phyloP scores from a whole-genome alignment of 2,797 vertebrate genomes.

The Zalophus californianus region DNA sequence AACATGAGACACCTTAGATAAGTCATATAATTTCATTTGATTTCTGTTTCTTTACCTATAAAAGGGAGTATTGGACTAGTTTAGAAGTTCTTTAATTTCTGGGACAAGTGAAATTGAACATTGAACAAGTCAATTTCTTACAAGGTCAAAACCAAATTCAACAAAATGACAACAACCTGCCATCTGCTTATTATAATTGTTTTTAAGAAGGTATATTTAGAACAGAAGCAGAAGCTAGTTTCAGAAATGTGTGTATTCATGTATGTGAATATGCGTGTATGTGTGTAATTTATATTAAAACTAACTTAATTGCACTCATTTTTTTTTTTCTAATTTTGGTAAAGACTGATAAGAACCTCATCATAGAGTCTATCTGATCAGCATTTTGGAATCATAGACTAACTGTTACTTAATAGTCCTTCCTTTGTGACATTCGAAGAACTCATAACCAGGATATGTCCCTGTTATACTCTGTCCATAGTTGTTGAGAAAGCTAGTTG shows the following conservation, averaged over 20 bases:
- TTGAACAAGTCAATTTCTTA: not conserved
- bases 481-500: not conserved
- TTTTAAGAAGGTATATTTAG: not conserved
- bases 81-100: not conserved
- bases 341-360: not conserved
- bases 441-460: not conserved
- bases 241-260: not conserved
- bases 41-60: not conserved
- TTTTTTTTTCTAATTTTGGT: constrained; percentile 17
- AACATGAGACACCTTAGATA: not conserved
- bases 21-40: not conserved
- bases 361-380: not conserved
- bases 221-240: not conserved
- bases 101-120: not conserved
- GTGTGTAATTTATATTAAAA: constrained; percentile 12
- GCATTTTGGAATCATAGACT: not conserved
- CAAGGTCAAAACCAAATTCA: not conserved
- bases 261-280: not conserved
- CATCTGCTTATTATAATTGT: not conserved
- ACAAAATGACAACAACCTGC: not conserved
- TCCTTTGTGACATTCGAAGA: constrained; percentile 15
- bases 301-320: not conserved
- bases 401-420: not conserved
- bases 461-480: not conserved
- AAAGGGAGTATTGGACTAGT: not conserved